Conservation (phyloP, 1,140 invertebrate genomes). For the Drosophila aff. region DNA sequence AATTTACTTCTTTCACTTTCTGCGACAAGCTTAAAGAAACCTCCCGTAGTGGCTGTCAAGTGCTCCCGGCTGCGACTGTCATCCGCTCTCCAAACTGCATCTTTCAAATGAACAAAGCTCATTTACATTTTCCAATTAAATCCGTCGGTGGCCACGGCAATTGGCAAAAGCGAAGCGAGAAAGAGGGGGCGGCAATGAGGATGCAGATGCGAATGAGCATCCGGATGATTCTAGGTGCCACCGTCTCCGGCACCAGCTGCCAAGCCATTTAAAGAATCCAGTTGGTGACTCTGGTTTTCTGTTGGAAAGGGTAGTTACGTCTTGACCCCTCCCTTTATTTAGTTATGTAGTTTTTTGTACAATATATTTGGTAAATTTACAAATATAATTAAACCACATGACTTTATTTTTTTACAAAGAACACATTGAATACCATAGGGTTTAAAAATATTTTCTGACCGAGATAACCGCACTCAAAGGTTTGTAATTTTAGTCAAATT, state of each 20-base stretch:
- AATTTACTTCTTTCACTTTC: conserved; percentile 29
- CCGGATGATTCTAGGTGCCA: conserved; percentile 33
- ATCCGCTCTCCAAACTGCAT: conserved; percentile 66
- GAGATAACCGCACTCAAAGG: background rate
- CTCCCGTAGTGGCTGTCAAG: conserved; percentile 67
- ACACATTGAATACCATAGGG: background rate
- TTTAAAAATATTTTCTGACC: background rate
- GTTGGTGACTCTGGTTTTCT: conserved; percentile 9
- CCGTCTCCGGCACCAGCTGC: conserved; percentile 48
- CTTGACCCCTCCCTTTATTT: background rate
- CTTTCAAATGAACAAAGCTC: conserved; percentile 83
- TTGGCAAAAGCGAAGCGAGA: conserved; percentile 34
- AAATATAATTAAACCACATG: background rate
- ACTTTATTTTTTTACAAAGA: background rate
- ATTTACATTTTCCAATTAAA: conserved; percentile 84
- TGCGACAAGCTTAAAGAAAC: conserved; percentile 69
- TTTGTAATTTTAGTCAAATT: background rate
- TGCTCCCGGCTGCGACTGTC: conserved; percentile 52
- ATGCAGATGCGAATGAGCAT: conserved; percentile 29
- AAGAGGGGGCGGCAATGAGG: background rate
- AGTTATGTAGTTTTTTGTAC: background rate
- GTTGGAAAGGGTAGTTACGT: background rate
- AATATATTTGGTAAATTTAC: background rate
- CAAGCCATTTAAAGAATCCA: conserved; percentile 64
- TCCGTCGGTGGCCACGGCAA: conserved; percentile 64